Evolutionary conservation across 2,888 invertebrate species (phyloP).

Genomic region (Pycnomerus fuliginosus): DNA sequence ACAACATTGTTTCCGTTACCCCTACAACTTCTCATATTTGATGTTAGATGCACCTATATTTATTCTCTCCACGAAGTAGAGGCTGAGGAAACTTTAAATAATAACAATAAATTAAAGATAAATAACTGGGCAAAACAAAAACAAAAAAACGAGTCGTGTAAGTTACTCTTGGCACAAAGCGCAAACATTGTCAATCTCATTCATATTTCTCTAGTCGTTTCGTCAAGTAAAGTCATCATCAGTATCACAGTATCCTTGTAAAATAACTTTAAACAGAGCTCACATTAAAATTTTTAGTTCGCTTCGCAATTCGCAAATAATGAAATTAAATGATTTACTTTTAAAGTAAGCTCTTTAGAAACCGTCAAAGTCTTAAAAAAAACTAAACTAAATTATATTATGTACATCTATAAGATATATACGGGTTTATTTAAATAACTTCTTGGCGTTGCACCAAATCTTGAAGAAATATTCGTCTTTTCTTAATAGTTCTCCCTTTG

Average conservation of each 20-base stretch:
- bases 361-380: slow-evolving; percentile 20
- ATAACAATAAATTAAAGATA: too few relatives aligned
- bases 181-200: not conserved
- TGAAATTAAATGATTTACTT: not conserved
- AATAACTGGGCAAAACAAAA: too few relatives aligned
- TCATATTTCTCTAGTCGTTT: not conserved
- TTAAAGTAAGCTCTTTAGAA: not conserved
- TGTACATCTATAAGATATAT: slow-evolving; percentile 33
- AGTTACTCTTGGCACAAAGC: not conserved
- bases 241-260: slow-evolving; percentile 42
- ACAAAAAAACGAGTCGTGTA: too few relatives aligned
- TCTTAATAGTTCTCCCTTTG: slow-evolving; percentile 78
- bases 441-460: slow-evolving; percentile 85
- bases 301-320: slow-evolving; percentile 36
- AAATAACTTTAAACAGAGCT: slow-evolving; percentile 15
- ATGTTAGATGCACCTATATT: too few relatives aligned
- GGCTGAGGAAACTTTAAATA: too few relatives aligned
- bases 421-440: slow-evolving; percentile 71
- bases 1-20: too few relatives aligned
- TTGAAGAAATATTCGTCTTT: slow-evolving; percentile 96
- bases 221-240: slow-evolving; percentile 25
- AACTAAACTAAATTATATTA: slow-evolving; percentile 26
- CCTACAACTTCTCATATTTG: too few relatives aligned
- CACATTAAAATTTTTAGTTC: slow-evolving; percentile 26
- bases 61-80: too few relatives aligned